Percentiles rank a stretch among this genome's conserved stretches.
Conservation (phyloP, 2,797 vertebrate species). For the Hephaestus fuliginosus region DNA sequence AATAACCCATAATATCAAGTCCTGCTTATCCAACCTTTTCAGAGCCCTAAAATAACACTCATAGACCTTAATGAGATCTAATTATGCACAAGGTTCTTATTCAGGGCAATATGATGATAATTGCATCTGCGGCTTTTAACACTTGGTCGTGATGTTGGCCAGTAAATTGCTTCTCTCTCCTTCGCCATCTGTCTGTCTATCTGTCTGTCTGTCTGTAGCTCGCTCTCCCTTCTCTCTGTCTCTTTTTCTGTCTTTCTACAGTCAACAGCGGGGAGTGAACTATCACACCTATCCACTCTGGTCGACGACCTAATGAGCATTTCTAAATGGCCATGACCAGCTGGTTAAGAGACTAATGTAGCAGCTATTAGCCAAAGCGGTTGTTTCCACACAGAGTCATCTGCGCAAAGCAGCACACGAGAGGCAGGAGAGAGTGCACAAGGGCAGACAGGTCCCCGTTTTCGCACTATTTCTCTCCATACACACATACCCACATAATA, state of each 20-base stretch:
- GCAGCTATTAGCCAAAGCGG: constrained; percentile 86
- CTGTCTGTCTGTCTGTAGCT: background rate
- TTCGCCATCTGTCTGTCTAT: constrained; percentile 40
- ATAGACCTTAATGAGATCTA: constrained; percentile 84
- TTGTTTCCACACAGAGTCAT: constrained; percentile 83
- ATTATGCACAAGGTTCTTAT: constrained; percentile 83
- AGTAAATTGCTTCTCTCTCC: constrained; percentile 71
- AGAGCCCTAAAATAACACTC: constrained; percentile 83
- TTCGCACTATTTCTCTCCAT: constrained; percentile 25
- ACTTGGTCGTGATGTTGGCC: constrained; percentile 79
- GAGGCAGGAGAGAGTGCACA: constrained; percentile 69
- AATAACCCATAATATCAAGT: constrained; percentile 85
- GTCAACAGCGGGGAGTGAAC: constrained; percentile 78
- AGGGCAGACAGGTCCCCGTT: constrained; percentile 56
- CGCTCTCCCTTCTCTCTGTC: background rate
- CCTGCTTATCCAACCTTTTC: constrained; percentile 83
- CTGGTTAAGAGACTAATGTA: constrained; percentile 88
- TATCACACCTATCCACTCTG: constrained; percentile 83
- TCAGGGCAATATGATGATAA: constrained; percentile 83
- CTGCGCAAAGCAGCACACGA: constrained; percentile 67
- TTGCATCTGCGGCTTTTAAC: constrained; percentile 85
- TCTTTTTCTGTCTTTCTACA: constrained; percentile 52
- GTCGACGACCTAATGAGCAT: constrained; percentile 86
- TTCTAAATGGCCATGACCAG: constrained; percentile 88
- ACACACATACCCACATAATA: constrained; percentile 20